phyloP scores from a whole-genome alignment of 2,113 vertebrate genomes.

The Symphodus melops region DNA sequence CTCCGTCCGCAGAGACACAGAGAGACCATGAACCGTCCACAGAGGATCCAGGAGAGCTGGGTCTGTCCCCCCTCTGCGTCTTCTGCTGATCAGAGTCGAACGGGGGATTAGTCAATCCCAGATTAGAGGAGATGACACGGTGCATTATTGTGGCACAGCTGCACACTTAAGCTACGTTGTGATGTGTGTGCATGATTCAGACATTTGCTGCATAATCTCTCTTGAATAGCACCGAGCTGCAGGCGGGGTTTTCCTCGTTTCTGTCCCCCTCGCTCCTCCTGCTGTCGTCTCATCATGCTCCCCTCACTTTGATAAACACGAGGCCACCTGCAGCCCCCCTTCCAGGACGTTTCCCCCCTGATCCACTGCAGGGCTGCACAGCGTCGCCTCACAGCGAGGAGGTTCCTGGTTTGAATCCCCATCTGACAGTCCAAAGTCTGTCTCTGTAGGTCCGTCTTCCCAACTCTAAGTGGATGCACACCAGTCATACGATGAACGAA shows the following conservation, averaged over 20 bases:
- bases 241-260: neutral
- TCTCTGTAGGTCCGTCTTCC: neutral
- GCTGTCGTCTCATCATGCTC: neutral
- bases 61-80: neutral
- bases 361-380: too few relatives aligned
- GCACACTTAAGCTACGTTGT: slow-evolving; percentile 33
- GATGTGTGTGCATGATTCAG: slow-evolving; percentile 27
- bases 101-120: slow-evolving; percentile 72
- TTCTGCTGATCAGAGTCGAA: slow-evolving; percentile 37
- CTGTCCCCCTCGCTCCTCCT: neutral
- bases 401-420: too few relatives aligned
- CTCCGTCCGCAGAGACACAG: neutral
- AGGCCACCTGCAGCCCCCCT: neutral
- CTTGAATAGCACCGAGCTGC: neutral
- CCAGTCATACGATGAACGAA: too few relatives aligned
- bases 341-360: too few relatives aligned
- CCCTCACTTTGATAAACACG: neutral
- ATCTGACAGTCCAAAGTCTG: neutral
- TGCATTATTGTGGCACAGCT: slow-evolving; percentile 40
- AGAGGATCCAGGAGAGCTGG: slow-evolving; percentile 14
- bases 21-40: slow-evolving; percentile 36
- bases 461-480: neutral
- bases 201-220: slow-evolving; percentile 12
- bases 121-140: slow-evolving; percentile 73
- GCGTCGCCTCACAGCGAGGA: too few relatives aligned